Evolutionary conservation across 2,113 vertebrate genomes (phyloP).

Genomic region (Myodes glareolus): DNA sequence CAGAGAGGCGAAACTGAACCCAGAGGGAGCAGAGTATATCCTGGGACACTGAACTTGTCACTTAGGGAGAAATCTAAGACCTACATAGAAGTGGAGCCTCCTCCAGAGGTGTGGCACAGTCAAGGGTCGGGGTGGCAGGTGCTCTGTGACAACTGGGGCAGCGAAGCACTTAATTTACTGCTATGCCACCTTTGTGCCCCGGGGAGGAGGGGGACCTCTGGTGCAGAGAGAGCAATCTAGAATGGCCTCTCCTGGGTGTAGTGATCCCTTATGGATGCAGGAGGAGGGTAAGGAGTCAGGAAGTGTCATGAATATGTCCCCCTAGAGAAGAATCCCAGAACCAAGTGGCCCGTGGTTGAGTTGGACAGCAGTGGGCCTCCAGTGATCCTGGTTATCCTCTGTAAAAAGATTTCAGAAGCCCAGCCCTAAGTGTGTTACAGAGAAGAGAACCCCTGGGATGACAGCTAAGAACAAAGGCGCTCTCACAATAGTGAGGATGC

Average conservation of each 20-base stretch:
- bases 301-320: neutral
- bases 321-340: neutral
- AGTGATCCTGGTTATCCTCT: neutral
- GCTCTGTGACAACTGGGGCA: no score
- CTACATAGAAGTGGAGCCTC: neutral
- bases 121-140: neutral
- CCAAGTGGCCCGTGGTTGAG: no score
- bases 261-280: neutral
- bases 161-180: neutral
- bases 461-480: neutral
- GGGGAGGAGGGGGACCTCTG: neutral
- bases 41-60: neutral
- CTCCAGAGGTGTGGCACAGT: neutral
- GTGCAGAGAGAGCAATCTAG: neutral
- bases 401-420: neutral
- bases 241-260: neutral
- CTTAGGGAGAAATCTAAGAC: neutral
- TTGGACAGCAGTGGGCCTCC: neutral
- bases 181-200: neutral
- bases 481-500: neutral
- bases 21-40: neutral
- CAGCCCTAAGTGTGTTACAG: neutral
- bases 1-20: neutral
- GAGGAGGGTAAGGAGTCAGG: neutral
- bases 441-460: neutral